Percentiles rank a stretch among this genome's conserved stretches.
phyloP scores from a whole-genome alignment of 2,113 vertebrate species.

The Phalacrocorax brasilianus region DNA sequence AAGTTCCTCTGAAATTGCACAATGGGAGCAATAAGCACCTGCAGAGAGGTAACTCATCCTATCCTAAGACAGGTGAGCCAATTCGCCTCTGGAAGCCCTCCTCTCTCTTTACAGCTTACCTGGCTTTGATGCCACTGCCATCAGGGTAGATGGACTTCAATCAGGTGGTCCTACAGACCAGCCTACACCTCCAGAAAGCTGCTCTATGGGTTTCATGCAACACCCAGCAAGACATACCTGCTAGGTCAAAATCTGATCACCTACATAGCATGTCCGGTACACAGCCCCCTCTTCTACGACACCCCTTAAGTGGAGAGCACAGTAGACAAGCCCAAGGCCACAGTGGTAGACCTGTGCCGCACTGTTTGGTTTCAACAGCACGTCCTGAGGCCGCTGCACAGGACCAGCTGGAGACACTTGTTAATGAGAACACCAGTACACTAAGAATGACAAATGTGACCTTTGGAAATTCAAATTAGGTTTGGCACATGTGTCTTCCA shows the following conservation, averaged over 20 bases:
- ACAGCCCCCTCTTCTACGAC: fast-evolving
- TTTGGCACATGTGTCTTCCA: constrained; percentile 20
- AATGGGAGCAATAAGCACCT: neutral
- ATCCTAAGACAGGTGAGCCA: neutral
- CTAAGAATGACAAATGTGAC: constrained; percentile 1
- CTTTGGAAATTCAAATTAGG: constrained; percentile 50
- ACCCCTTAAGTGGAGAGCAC: neutral
- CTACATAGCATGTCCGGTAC: fast-evolving
- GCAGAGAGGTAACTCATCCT: neutral
- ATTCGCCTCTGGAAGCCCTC: neutral
- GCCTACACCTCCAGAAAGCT: neutral
- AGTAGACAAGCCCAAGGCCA: fast-evolving
- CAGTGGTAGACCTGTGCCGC: neutral
- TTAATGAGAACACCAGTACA: constrained; percentile 5
- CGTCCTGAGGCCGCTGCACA: neutral
- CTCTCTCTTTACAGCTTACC: neutral
- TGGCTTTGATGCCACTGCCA: neutral
- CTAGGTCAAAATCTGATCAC: neutral
- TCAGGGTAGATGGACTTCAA: neutral
- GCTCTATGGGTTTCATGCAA: neutral
- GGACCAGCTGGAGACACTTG: constrained; percentile 13
- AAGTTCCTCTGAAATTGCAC: neutral
- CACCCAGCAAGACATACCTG: neutral
- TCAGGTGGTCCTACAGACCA: neutral
- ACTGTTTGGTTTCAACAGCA: neutral